Percentiles rank a stretch among this genome's conserved stretches.
phyloP scores from a whole-genome alignment of 2,888 invertebrate species.

The Agrochola macilenta region DNA sequence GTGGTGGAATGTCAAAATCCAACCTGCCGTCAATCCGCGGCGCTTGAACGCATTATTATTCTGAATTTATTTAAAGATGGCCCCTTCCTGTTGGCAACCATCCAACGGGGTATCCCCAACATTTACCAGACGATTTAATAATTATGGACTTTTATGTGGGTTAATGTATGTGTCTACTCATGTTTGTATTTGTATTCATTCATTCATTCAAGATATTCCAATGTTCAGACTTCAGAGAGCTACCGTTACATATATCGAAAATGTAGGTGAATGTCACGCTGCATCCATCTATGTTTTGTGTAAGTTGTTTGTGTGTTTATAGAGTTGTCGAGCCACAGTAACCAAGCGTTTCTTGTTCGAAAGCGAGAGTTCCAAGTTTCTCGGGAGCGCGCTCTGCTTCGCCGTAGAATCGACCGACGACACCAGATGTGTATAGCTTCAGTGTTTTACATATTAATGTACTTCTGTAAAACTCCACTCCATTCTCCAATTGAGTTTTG shows the following conservation, averaged over 20 bases:
- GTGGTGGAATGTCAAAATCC: conserved; percentile 66
- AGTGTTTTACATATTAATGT: conserved; percentile 58
- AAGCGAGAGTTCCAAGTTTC: conserved; percentile 88
- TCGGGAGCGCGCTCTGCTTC: conserved; percentile 76
- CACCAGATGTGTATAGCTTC: conserved; percentile 70
- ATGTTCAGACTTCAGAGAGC: conserved; percentile 68
- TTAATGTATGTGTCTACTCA: conserved; percentile 78
- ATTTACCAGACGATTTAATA: conserved; percentile 88
- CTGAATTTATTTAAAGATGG: conserved; percentile 86
- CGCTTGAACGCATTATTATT: conserved; percentile 81
- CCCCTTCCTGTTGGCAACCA: conserved; percentile 86
- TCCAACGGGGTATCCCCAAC: conserved; percentile 89
- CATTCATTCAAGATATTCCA: conserved; percentile 74
- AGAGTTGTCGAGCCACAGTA: conserved; percentile 79
- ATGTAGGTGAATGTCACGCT: conserved; percentile 80
- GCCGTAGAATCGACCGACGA: conserved; percentile 75
- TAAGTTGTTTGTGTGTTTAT: conserved; percentile 74
- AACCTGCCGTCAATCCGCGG: conserved; percentile 73
- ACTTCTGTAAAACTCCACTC: conserved; percentile 7
- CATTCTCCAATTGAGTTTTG: conserved; percentile 24
- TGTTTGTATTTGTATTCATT: conserved; percentile 74
- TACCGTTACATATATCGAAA: conserved; percentile 67
- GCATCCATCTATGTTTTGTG: conserved; percentile 77
- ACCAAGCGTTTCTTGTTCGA: conserved; percentile 84
- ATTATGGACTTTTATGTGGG: conserved; percentile 84